Evolutionary conservation across 2,113 vertebrate genomes (phyloP), one percentile per base, ranked within the genome.

Genomic region (Xyliphius kryptos): DNA sequence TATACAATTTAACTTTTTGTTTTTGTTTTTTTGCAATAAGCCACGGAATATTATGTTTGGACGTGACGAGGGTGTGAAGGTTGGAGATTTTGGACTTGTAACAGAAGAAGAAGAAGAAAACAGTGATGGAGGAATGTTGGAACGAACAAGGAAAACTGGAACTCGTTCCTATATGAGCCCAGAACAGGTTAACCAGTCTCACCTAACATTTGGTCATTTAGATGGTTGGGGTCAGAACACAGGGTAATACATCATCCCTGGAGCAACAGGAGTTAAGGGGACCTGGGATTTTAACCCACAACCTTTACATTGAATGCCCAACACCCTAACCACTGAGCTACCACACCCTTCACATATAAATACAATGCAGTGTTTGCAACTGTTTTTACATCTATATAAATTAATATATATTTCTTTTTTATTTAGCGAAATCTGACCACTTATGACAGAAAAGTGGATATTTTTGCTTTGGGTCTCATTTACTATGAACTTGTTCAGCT

Each of bases 111-210:
- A 46, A n/a, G 43, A 14, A 15, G 43, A 65, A 37, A 67, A 73
- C 11, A 11, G 55, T 1, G 70, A 64, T 26, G 71, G 73, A 3
- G 76, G 61, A 54, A 14, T 57, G 15, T 2, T 62, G 4, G 75
- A 79, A 4, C 81, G 86, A 70, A 89, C 86, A 1, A 65, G 3
- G 62, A 0, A 46, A 44, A 72, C 46, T 73, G 81, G 56, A 8
- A 86, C 86, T 0, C 69, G 59, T 0, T 32, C 22, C 1, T 88
- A 86, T 70, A 88, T 88, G 86, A 82, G 83, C 5, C 86, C 86
- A 2, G 86, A 86, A 59, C 86, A 88, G 61, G 86, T 85, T 44
- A 73, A 12, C 14, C 10, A 12, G 11, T 54, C 5, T n/a, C 43
- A n/a, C n/a, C n/a, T n/a, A n/a, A 43, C 40, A 43, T 12, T 43